Conservation (phyloP, 2,888 invertebrate genomes). For the Arge pagana region DNA sequence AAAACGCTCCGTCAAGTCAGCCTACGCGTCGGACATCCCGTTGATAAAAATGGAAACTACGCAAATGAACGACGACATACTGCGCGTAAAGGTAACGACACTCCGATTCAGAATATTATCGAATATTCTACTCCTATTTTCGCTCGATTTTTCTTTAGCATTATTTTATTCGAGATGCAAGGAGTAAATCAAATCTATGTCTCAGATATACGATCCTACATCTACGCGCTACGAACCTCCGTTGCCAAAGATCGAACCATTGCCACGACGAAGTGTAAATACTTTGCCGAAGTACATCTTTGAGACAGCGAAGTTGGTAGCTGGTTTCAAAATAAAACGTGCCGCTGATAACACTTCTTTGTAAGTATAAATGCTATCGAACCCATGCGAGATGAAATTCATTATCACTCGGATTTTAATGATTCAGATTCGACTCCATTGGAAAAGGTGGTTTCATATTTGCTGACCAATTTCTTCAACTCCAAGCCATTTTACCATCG, state of each 20-base stretch:
- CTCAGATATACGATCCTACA: slow-evolving; percentile 61
- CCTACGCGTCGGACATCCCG: slow-evolving; percentile 70
- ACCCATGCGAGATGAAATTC: no score
- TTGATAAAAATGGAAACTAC: slow-evolving; percentile 66
- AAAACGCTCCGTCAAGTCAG: slow-evolving; percentile 62
- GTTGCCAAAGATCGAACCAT: slow-evolving; percentile 60
- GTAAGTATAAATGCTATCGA: no score
- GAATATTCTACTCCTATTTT: no score
- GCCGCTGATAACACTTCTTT: slow-evolving; percentile 45
- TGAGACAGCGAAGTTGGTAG: slow-evolving; percentile 60
- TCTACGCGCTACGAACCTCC: slow-evolving; percentile 70
- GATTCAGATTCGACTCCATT: slow-evolving; percentile 70
- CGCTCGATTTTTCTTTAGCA: background rate
- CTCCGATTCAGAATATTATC: slow-evolving; percentile 17
- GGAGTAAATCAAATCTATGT: slow-evolving; percentile 36
- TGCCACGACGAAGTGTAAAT: slow-evolving; percentile 62
- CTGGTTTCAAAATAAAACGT: slow-evolving; percentile 69
- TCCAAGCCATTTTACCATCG: slow-evolving; percentile 67
- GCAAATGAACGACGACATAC: slow-evolving; percentile 65
- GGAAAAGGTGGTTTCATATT: slow-evolving; percentile 72
- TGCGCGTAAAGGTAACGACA: slow-evolving; percentile 74
- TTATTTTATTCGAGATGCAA: slow-evolving; percentile 2
- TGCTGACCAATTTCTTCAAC: slow-evolving; percentile 76
- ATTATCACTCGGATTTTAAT: no score
- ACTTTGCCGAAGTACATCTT: slow-evolving; percentile 62